Evolutionary conservation across 2,113 vertebrate genomes (phyloP).

Genomic region (Cochlearius cochlearius): DNA sequence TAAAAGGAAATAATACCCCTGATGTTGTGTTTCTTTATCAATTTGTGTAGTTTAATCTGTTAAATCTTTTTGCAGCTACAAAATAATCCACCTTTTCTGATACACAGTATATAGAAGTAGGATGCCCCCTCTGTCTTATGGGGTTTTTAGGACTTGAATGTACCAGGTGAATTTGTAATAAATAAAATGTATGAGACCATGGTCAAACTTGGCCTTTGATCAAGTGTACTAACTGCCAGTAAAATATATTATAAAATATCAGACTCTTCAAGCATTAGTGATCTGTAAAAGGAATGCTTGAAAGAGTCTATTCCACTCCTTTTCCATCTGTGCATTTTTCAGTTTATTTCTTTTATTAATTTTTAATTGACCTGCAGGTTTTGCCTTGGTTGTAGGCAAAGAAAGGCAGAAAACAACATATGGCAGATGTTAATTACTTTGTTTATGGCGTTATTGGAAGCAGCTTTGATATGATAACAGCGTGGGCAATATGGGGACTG

Average conservation of each 20-base stretch:
- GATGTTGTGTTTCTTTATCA: neutral
- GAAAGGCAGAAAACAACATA: neutral
- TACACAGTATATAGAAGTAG: neutral
- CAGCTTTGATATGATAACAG: neutral
- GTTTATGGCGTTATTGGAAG: neutral
- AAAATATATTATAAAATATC: neutral
- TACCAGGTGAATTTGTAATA: neutral
- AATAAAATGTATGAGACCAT: neutral
- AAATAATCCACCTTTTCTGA: neutral
- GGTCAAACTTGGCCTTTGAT: neutral
- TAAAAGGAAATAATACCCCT: neutral
- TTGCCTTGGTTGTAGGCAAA: neutral
- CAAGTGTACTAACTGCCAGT: neutral
- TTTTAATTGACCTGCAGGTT: conserved; percentile 36
- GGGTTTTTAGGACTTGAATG: neutral
- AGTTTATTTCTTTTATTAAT: conserved; percentile 15
- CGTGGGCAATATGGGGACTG: neutral
- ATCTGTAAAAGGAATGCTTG: neutral
- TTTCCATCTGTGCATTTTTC: conserved; percentile 22
- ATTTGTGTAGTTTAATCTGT: neutral
- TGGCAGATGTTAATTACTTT: conserved; percentile 24
- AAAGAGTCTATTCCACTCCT: neutral
- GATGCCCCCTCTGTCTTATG: fast-evolving
- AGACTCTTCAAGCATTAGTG: neutral
- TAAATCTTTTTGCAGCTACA: neutral